Percentiles rank a stretch among this genome's conserved stretches.
Evolutionary conservation across 1,140 invertebrate species (phyloP).

Genomic region (Achroia grisella): DNA sequence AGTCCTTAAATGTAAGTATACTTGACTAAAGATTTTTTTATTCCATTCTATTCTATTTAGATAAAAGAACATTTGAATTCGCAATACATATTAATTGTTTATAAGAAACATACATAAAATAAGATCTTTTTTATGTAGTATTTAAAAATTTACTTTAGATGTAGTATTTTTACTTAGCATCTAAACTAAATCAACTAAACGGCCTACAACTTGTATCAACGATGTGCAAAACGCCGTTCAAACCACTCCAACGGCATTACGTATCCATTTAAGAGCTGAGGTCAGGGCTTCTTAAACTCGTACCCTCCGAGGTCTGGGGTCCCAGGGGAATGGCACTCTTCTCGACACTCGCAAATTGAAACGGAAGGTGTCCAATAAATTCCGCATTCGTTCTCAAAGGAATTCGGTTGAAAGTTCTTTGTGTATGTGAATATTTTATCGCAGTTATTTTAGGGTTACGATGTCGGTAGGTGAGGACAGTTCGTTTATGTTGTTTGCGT

Average conservation of each 20-base stretch:
- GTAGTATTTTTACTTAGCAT: too few species aligned
- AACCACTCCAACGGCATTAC: constrained; percentile 6
- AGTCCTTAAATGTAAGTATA: too few species aligned
- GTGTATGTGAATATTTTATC: constrained; percentile 42
- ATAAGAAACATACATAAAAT: too few species aligned
- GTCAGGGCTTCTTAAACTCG: constrained; percentile 1
- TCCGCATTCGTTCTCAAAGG: constrained; percentile 29
- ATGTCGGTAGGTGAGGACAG: too few species aligned
- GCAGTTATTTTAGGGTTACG: constrained; percentile 4
- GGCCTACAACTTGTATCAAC: background rate
- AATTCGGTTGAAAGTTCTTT: constrained; percentile 29
- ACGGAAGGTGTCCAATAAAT: constrained; percentile 55
- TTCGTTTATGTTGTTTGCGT: too few species aligned
- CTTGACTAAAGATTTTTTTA: too few species aligned
- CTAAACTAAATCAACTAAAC: too few species aligned
- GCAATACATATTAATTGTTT: too few species aligned
- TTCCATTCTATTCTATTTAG: too few species aligned
- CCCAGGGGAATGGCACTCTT: constrained; percentile 9
- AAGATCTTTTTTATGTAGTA: too few species aligned
- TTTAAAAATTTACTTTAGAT: too few species aligned
- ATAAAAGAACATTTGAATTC: too few species aligned
- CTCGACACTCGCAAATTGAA: constrained; percentile 38
- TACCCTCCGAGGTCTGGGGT: constrained; percentile 2
- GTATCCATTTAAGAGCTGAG: constrained; percentile 7
- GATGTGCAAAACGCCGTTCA: background rate